These are phyloP conservation scores for Macquaria australasica DNA, from an alignment of 2,113 vertebrate genomes.

Conservation along the genomic window DNA sequence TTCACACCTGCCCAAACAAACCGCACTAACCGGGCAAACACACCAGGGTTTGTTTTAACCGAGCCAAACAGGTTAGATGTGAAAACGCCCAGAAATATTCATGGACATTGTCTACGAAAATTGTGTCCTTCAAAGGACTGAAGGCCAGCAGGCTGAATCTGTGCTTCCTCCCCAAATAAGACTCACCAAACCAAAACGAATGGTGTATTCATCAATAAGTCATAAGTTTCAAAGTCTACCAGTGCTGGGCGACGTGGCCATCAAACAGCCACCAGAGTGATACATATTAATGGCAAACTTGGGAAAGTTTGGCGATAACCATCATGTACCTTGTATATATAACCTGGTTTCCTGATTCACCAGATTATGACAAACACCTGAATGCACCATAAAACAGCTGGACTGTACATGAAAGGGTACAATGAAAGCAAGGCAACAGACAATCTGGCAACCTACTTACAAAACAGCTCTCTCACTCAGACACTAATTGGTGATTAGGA, in stretches of 20 bases:
- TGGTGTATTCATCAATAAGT: neutral
- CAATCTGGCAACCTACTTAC: neutral
- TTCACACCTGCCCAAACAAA: too few species aligned
- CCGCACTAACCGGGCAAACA: too few species aligned
- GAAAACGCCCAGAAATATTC: neutral
- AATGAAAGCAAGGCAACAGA: neutral
- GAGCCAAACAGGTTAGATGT: too few species aligned
- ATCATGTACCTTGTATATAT: neutral
- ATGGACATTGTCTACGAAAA: neutral
- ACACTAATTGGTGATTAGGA: neutral
- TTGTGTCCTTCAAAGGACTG: neutral
- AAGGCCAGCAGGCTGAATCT: too few species aligned
- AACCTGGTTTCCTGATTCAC: neutral
- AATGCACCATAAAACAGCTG: neutral
- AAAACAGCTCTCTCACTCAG: neutral
- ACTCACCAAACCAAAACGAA: constrained; percentile 5
- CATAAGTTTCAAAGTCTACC: neutral
- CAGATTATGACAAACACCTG: neutral
- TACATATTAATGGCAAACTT: neutral
- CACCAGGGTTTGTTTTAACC: too few species aligned
- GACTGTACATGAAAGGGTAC: neutral
- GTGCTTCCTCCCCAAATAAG: neutral
- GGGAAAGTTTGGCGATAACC: neutral
- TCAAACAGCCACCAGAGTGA: neutral
- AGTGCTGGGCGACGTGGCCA: neutral